Evolutionary conservation across 2,888 invertebrate genomes (phyloP).

Genomic region (Rutpela maculata): DNA sequence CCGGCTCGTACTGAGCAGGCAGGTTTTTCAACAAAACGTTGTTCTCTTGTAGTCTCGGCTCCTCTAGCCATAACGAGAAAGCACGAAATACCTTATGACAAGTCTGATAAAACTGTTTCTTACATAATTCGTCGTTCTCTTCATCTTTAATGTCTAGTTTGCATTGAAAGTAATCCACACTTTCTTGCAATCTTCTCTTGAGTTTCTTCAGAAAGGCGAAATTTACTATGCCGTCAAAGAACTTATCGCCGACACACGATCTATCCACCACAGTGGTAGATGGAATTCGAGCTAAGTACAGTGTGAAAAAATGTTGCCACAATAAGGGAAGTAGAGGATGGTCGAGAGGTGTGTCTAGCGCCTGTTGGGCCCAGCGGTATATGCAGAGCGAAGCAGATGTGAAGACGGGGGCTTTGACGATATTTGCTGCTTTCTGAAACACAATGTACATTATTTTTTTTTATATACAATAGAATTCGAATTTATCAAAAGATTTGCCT

Average conservation of each 20-base stretch:
- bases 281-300: constrained; percentile 81
- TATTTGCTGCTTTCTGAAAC: constrained; percentile 77
- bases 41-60: constrained; percentile 83
- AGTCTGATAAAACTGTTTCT: constrained; percentile 67
- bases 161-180: constrained; percentile 77
- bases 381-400: constrained; percentile 78
- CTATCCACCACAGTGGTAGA: constrained; percentile 74
- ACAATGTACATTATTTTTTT: constrained; percentile 44
- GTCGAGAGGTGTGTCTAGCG: constrained; percentile 80
- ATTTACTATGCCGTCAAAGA: constrained; percentile 84
- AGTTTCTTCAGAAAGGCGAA: constrained; percentile 81
- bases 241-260: constrained; percentile 83
- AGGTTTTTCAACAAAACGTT: constrained; percentile 81
- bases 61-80: constrained; percentile 86
- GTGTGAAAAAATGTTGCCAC: constrained; percentile 86
- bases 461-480: no score
- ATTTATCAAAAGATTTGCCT: no score
- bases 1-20: constrained; percentile 84
- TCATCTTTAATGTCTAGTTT: constrained; percentile 72
- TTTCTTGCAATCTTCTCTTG: constrained; percentile 81
- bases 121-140: constrained; percentile 62
- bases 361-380: constrained; percentile 86
- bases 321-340: constrained; percentile 84
- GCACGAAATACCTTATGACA: constrained; percentile 73
- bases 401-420: constrained; percentile 76